Base-by-base conservation (phyloP, 2,797 vertebrate genomes). In the Notamacropus eugenii region DNA sequence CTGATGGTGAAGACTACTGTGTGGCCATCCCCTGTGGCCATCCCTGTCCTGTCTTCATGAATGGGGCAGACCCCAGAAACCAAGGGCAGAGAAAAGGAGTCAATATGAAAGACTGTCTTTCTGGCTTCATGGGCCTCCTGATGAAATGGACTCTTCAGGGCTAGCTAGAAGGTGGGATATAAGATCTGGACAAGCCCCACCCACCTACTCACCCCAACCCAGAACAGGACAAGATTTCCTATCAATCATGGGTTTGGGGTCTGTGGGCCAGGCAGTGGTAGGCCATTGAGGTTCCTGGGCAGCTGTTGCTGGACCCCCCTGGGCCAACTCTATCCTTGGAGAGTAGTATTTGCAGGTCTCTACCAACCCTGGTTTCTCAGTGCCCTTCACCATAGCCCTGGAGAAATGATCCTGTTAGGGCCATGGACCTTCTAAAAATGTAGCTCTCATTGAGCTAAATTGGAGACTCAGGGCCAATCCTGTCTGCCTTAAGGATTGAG, bases 1-100 rank as follows among this genome's bases (percentile, higher is more conserved):
- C 10, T 22, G 74, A 82, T 82, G n/a, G 24, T 74, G 54, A 91
- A 90, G 54, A n/a, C n/a, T 22, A 50, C 40, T 6, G 24, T 52
- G 52, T 52, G 52, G 52, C 52, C 52, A 46, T 92, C 82, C 58
- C 58, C 22, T 67, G 29, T 82, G 62, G 58, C 58, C 28, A 13
- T 87, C 57, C 90, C 91, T 58, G 90, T 74, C 97, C 97, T 96
- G 94, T 92, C 96, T 97, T 95, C 74, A 90, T 56, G 93, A 58
- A 94, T 55, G 90, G 16, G 40, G 90, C 28, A 55, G 54, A 29
- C 28, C 90, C 90, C 54, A 55, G 52, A 55, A 54, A 55, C 90
- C 34, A 55, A n/a, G 90, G 50, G 50, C 50, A n/a, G 52, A 55
- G 54, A 91, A 46, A 87, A 87, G 3, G 74, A 46, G 19, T 40